These are phyloP conservation scores for Oncorhynchus gorbuscha DNA, from an alignment of 2,113 vertebrate genomes.

Conservation along the genomic window DNA sequence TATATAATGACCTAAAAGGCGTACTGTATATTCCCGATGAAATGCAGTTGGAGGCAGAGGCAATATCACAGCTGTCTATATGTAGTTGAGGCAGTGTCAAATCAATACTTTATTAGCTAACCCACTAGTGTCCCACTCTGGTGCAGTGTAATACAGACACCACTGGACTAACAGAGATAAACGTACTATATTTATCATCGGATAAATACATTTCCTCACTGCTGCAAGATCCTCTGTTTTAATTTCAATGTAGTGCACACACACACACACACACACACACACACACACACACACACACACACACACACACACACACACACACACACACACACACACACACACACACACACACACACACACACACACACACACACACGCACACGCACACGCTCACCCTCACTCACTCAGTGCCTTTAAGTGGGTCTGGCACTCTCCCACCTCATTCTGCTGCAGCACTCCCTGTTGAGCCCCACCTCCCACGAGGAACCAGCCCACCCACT, in stretches of 20 bases:
- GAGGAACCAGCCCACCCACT: conserved; percentile 18
- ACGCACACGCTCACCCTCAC: background rate
- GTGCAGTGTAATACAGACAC: background rate
- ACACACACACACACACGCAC: background rate
- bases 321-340: background rate
- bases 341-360: background rate
- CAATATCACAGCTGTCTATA: no score
- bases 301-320: background rate
- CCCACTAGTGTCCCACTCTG: background rate
- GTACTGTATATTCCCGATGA: no score
- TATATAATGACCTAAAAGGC: background rate
- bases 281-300: background rate
- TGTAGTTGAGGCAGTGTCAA: background rate
- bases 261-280: no score
- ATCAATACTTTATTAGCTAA: background rate
- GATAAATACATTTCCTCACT: no score
- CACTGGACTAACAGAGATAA: background rate
- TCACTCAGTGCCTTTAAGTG: background rate
- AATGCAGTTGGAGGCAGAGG: no score
- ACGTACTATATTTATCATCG: no score
- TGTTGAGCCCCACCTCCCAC: conserved; percentile 36
- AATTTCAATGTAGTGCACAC: no score
- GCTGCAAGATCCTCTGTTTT: no score
- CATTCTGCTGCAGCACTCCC: conserved; percentile 33
- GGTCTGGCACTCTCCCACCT: conserved; percentile 4